phyloP scores from a whole-genome alignment of 2,888 invertebrate species.

The Mycogona germanica region DNA sequence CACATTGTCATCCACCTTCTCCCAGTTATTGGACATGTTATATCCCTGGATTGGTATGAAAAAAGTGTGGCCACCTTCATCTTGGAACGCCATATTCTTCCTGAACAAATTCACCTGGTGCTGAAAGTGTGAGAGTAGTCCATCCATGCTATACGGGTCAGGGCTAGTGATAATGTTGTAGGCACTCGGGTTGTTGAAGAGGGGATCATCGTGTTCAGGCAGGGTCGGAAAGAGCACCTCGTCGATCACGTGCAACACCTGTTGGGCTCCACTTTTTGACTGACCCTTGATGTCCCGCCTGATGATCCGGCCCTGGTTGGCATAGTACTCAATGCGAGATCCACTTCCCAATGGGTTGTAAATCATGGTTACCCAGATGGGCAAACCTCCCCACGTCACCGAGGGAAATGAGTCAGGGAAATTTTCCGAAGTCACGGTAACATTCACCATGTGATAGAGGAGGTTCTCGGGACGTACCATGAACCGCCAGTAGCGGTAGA shows the following conservation, averaged over 20 bases:
- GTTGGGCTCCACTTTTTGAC: conserved; percentile 12
- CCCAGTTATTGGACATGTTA: conserved; percentile 6
- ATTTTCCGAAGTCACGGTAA: conserved; percentile 7
- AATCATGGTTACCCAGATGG: conserved; percentile 10
- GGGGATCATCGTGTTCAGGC: conserved; percentile 23
- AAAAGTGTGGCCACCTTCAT: conserved; percentile 14
- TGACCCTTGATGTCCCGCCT: conserved; percentile 35
- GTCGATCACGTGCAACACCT: conserved; percentile 75
- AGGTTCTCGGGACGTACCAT: too few species aligned
- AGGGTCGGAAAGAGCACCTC: conserved; percentile 67
- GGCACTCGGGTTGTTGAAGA: conserved; percentile 24
- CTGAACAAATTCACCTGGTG: background rate
- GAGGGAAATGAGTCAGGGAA: background rate
- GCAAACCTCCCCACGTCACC: conserved; percentile 3
- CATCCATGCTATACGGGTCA: conserved; percentile 15
- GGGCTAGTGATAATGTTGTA: conserved; percentile 22
- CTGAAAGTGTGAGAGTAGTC: background rate
- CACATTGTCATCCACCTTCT: conserved; percentile 30
- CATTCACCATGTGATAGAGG: too few species aligned
- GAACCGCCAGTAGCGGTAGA: background rate
- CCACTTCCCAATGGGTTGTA: background rate
- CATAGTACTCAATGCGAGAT: conserved; percentile 46
- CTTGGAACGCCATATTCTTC: conserved; percentile 11
- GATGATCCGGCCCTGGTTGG: conserved; percentile 73
- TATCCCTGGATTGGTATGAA: conserved; percentile 13